Evolutionary conservation across 2,113 vertebrate genomes (phyloP), one percentile per base, ranked within the genome.

Genomic region (Spea multiplicata): DNA sequence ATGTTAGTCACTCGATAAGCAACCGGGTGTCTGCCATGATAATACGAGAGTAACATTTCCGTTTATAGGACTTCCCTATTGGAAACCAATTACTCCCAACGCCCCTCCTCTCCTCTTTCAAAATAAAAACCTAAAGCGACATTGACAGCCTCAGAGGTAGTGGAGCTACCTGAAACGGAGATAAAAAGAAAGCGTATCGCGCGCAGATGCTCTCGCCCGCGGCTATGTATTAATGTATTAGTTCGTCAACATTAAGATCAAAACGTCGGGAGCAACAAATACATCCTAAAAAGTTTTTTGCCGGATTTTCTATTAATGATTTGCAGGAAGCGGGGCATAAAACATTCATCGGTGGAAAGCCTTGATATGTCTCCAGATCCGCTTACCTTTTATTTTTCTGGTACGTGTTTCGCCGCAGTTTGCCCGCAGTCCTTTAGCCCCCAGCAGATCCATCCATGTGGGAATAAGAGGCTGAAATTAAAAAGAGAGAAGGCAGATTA

Each of bases 391-490:
- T 93, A 94, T 94, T 96, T 98, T 92, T 5, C 10, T 59, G 55
- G 8, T 30, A 30, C 68, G 53, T 95, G 94, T 94, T 96, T 96
- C 90, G 93, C 91, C 84, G 92, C 92, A 82, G 92, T 94, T 93
- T 93, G 95, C 94, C 95, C 92, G 89, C 92, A 96, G 95, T 97
- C 94, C 90, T 97, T 94, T 92, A 94, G 96, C 96, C 95, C 94
- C 86, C 89, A 96, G 95, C 93, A 85, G 90, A 93, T 96, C 94
- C 94, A 88, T 75, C 84, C 44, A 59, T 55, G 69, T 73, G 53
- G 50, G 57, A 57, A 67, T 45, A 53, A 65, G 44, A 61, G 16
- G 55, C 10, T 9, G 62, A 62, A 77, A 55, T 3, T 6, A 30
- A 73, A 16, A 79, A 57, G 6, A 13, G 66, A 3, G 14, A 16